Evolutionary conservation across 2,113 vertebrate genomes (phyloP).

Genomic region (Corythaeola cristata): DNA sequence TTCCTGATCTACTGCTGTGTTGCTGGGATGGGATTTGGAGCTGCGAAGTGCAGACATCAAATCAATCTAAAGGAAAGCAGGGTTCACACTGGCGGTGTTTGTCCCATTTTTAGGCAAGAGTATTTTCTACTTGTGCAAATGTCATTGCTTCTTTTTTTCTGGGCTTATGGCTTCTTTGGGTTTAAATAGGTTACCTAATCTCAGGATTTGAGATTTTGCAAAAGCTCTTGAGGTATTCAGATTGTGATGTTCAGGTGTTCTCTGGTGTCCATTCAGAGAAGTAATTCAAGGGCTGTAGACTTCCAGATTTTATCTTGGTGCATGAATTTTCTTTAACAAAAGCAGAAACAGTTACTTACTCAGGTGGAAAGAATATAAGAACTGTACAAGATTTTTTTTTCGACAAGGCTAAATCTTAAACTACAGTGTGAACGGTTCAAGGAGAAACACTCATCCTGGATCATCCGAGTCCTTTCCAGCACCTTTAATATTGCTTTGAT

Average conservation of each 20-base stretch:
- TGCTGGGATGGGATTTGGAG: not conserved
- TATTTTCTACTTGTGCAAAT: not conserved
- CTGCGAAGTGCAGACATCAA: not conserved
- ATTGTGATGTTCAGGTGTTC: not conserved
- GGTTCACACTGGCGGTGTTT: not conserved
- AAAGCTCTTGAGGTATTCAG: not conserved
- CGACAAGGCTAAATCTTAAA: not conserved
- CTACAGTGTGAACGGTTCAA: not conserved
- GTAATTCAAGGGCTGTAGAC: not conserved
- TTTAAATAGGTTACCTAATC: not conserved
- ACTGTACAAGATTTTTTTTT: not conserved
- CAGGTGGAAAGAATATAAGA: not conserved
- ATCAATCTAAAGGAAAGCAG: not conserved
- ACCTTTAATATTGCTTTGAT: not conserved
- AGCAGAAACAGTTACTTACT: not conserved
- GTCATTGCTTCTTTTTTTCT: not conserved
- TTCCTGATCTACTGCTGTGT: not conserved
- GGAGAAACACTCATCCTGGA: not conserved
- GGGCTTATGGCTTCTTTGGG: not conserved
- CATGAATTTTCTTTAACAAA: not conserved
- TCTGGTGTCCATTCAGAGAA: not conserved
- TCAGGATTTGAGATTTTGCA: not conserved
- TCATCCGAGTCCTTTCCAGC: not conserved
- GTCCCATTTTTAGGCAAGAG: not conserved
- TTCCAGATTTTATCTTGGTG: not conserved